Percentiles rank a stretch among this genome's conserved stretches.
Evolutionary conservation across 2,113 vertebrate species (phyloP).

Genomic region (Serinus canaria): DNA sequence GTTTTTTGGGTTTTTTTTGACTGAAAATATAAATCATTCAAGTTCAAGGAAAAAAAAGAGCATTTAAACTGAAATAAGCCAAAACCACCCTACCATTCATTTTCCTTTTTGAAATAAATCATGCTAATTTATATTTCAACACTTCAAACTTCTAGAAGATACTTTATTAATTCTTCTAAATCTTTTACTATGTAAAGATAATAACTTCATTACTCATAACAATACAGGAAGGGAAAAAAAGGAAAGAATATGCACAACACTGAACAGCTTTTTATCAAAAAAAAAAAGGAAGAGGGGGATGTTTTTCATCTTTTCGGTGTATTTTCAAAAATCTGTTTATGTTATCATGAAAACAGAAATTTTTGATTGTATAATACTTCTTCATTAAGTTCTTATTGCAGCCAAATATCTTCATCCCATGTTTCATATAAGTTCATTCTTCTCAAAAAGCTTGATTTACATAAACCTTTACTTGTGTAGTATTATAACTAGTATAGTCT

Average conservation of each 20-base stretch:
- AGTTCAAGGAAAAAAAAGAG: not conserved
- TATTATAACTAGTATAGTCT: not conserved
- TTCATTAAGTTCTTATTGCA: not conserved
- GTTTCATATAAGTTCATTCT: not conserved
- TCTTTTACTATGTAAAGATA: not conserved
- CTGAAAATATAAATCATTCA: not conserved
- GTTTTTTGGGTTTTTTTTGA: not conserved
- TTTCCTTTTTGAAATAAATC: not conserved
- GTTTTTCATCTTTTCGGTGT: not conserved
- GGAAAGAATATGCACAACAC: not conserved
- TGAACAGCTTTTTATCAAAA: not conserved
- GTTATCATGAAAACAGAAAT: not conserved
- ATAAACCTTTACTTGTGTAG: not conserved
- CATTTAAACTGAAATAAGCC: not conserved
- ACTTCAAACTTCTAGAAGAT: not conserved
- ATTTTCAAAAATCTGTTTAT: not conserved
- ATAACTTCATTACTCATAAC: not conserved
- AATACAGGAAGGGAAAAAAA: not conserved
- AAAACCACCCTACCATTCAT: not conserved
- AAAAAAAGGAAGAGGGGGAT: fast-evolving
- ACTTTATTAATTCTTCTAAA: not conserved
- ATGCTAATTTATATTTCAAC: not conserved
- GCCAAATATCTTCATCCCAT: not conserved
- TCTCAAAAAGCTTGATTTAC: not conserved
- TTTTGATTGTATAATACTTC: not conserved